phyloP scores from a whole-genome alignment of 2,113 vertebrate genomes.

The Alligator mississippiensis region DNA sequence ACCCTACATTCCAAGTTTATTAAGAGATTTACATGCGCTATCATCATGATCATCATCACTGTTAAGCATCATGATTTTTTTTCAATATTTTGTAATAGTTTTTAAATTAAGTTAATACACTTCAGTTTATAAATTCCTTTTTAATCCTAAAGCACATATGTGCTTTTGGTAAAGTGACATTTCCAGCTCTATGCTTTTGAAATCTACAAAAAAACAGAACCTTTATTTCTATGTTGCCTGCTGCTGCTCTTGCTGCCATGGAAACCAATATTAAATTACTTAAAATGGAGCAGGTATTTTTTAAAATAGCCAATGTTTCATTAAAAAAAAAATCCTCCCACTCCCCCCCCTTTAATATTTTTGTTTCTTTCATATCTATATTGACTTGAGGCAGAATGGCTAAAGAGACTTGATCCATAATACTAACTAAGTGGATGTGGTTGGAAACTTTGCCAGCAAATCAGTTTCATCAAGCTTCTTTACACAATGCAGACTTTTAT shows the following conservation, averaged over 20 bases:
- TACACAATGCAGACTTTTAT: not conserved
- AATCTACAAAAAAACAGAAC: accelerated
- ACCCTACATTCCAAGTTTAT: no score
- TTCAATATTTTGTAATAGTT: not conserved
- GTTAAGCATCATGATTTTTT: not conserved
- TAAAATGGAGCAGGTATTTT: not conserved
- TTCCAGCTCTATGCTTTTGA: not conserved
- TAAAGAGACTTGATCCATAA: not conserved
- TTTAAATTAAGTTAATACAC: not conserved
- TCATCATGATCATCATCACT: no score
- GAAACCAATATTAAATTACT: not conserved
- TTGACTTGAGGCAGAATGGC: not conserved
- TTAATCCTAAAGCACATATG: not conserved
- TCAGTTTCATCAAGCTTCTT: not conserved
- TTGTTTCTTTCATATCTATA: not conserved
- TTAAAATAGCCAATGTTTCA: not conserved
- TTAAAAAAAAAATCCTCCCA: not conserved
- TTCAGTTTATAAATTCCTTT: not conserved
- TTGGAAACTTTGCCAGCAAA: not conserved
- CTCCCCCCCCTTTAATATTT: not conserved
- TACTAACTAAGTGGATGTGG: not conserved
- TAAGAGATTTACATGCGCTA: not conserved
- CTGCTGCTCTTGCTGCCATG: not conserved
- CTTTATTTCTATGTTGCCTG: not conserved
- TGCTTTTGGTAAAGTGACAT: not conserved